A percentile compares a stretch with the other conserved stretches of the same genome.
phyloP scores from a whole-genome alignment of 2,888 invertebrate genomes.

The Leptopterna dolabrata region DNA sequence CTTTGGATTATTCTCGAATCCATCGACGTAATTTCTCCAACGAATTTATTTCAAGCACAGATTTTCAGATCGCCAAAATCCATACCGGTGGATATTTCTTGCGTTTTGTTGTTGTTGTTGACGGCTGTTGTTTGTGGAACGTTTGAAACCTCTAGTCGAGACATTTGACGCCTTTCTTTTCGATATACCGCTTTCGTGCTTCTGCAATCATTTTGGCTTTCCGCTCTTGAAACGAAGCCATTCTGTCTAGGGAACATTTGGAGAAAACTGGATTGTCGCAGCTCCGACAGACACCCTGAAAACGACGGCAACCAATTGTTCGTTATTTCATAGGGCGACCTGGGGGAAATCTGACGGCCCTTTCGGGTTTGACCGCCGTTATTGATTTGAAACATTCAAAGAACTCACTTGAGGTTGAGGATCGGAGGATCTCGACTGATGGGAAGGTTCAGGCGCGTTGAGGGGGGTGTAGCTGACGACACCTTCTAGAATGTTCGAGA shows the following conservation, averaged over 20 bases:
- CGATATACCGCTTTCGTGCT: slow-evolving; percentile 81
- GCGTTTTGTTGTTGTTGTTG: not conserved
- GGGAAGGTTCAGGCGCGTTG: not conserved
- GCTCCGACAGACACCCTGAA: slow-evolving; percentile 13
- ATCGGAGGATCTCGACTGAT: slow-evolving; percentile 13
- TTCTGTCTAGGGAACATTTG: slow-evolving; percentile 72
- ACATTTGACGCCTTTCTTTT: slow-evolving; percentile 75
- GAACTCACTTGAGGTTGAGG: not conserved
- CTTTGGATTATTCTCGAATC: not conserved
- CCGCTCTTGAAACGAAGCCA: slow-evolving; percentile 81
- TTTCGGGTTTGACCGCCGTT: too few species aligned
- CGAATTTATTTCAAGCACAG: not conserved
- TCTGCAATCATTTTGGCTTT: slow-evolving; percentile 83
- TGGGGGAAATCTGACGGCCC: too few species aligned
- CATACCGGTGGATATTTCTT: not conserved
- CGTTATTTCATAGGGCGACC: too few species aligned
- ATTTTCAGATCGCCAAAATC: not conserved
- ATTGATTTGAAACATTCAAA: not conserved
- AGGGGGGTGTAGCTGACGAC: slow-evolving; percentile 64
- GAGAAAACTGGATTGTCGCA: slow-evolving; percentile 52
- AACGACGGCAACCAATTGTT: too few species aligned
- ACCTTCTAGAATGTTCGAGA: slow-evolving; percentile 63
- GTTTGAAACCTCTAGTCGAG: not conserved
- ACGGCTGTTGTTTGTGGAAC: not conserved
- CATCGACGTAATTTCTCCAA: not conserved